Evolutionary conservation across 2,797 vertebrate genomes (phyloP), one percentile per base, ranked within the genome.

Genomic region (Melanotaenia parkinsoni): DNA sequence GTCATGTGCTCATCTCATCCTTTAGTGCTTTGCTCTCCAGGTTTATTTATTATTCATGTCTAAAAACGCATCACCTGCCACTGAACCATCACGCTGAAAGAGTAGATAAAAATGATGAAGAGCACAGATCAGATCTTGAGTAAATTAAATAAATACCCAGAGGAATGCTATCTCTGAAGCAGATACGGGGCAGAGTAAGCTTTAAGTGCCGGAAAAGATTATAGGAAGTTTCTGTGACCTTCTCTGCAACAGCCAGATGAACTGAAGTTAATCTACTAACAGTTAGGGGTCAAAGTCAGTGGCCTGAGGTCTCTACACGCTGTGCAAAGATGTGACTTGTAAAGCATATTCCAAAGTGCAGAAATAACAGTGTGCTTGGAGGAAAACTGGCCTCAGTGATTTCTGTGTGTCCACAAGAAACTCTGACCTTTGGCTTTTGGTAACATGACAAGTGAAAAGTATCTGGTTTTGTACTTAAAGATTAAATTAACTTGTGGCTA

Each of bases 331-430:
- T 74, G 77, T 61, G 70, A 85, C 74, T 79, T 74, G 20, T 62
- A 47, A 82, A 74, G 62, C 73, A 87, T 65, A 57, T 79, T 84
- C 74, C 71, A 85, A 89, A 89, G 82, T 84, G 82, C 84, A 84
- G 37, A 0, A 64, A 77, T 56, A 84, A 83, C 77, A 35, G 26
- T 20, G 75, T 69, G 65, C 68, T 35, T 33, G 59, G 4, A 64
- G 64, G 54, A 72, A 58, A 74, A 69, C 54, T 53, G 22, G 30
- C 56, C 43, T 67, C 11, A 38, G 35, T 54, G 5, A 57, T 56
- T 66, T 56, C 16, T 50, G 30, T 32, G 45, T 26, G 14, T 64
- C 32, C 33, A 67, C 1, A 26, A 53, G n/a, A 63, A 74, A 30
- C 47, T 66, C 58, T 61, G 51, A 74, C 61, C 56, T 78, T 61